These are phyloP conservation scores for Serripes groenlandicus DNA, from an alignment of 2,888 invertebrate genomes.

Conservation along the genomic window DNA sequence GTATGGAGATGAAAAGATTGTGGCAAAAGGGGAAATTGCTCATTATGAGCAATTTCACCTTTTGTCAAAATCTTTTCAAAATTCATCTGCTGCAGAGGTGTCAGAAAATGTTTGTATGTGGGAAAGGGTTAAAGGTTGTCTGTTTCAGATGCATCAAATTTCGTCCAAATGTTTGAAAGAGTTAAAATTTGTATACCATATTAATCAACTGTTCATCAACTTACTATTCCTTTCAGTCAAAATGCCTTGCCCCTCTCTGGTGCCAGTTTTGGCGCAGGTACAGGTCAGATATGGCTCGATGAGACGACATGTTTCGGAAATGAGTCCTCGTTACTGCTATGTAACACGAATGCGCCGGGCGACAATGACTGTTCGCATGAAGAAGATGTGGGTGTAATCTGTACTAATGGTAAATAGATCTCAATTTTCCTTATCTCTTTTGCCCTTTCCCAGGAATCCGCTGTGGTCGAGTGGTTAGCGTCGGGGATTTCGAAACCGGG, in stretches of 20 bases:
- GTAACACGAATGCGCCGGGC: constrained; percentile 70
- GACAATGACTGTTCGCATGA: constrained; percentile 74
- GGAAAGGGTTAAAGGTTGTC: too few species aligned
- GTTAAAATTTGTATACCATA: too few species aligned
- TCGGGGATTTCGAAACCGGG: too few species aligned
- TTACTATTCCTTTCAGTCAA: constrained; percentile 58
- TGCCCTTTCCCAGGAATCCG: too few species aligned
- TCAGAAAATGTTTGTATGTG: too few species aligned
- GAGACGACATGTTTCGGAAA: constrained; percentile 72
- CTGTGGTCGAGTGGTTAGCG: too few species aligned
- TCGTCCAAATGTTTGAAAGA: too few species aligned
- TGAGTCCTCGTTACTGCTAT: constrained; percentile 65
- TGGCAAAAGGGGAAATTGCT: not conserved
- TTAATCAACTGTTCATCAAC: too few species aligned
- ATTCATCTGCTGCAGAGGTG: too few species aligned
- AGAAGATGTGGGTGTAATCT: constrained; percentile 79
- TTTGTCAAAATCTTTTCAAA: not conserved
- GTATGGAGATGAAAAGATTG: not conserved
- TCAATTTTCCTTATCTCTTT: too few species aligned
- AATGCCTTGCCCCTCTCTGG: constrained; percentile 66
- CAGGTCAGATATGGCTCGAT: constrained; percentile 71
- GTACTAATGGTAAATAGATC: constrained; percentile 68
- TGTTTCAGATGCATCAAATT: too few species aligned
- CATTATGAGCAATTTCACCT: not conserved
- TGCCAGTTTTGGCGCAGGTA: constrained; percentile 69